A percentile compares a stretch with the other conserved stretches of the same genome.
These are phyloP conservation scores for Oedothorax gibbosus DNA, from an alignment of 1,140 invertebrate genomes.

Conservation along the genomic window DNA sequence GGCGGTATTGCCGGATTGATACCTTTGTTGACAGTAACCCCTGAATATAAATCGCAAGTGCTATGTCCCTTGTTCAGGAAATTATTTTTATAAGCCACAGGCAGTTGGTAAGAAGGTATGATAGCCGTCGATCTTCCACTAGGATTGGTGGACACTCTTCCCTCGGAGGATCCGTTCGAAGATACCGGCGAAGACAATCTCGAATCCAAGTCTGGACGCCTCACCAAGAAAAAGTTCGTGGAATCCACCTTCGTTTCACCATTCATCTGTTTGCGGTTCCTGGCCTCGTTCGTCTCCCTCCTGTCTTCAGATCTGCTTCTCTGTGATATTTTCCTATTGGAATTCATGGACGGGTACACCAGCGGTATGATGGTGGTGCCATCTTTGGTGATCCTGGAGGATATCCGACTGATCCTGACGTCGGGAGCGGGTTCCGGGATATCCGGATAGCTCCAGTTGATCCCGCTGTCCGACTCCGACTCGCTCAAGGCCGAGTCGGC, in stretches of 20 bases:
- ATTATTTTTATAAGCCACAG: slow-evolving; percentile 61
- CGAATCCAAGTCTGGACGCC: background rate
- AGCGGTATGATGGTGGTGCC: background rate
- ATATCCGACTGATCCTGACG: slow-evolving; percentile 3
- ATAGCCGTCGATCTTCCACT: background rate
- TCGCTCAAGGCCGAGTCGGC: slow-evolving; percentile 56
- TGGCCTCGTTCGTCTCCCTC: slow-evolving; percentile 14
- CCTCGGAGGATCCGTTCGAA: background rate
- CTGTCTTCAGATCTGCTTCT: slow-evolving; percentile 50
- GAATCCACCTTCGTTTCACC: slow-evolving; percentile 54
- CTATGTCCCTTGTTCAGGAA: slow-evolving; percentile 62
- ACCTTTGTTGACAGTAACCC: background rate
- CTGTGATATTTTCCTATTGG: slow-evolving; percentile 14
- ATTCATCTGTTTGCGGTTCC: slow-evolving; percentile 8
- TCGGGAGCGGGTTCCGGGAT: slow-evolving; percentile 21
- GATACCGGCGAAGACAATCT: slow-evolving; percentile 1
- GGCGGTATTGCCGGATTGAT: slow-evolving; percentile 45
- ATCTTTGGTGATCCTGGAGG: background rate
- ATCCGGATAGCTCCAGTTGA: slow-evolving; percentile 54
- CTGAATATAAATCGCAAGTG: slow-evolving; percentile 62
- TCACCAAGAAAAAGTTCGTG: slow-evolving; percentile 45
- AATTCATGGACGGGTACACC: background rate
- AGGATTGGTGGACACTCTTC: slow-evolving; percentile 14
- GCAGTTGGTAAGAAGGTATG: slow-evolving; percentile 59
- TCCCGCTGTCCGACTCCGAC: slow-evolving; percentile 52